Percentiles rank a stretch among this genome's conserved stretches.
phyloP scores from a whole-genome alignment of 2,888 invertebrate genomes.

The Hoplodrina blanda region DNA sequence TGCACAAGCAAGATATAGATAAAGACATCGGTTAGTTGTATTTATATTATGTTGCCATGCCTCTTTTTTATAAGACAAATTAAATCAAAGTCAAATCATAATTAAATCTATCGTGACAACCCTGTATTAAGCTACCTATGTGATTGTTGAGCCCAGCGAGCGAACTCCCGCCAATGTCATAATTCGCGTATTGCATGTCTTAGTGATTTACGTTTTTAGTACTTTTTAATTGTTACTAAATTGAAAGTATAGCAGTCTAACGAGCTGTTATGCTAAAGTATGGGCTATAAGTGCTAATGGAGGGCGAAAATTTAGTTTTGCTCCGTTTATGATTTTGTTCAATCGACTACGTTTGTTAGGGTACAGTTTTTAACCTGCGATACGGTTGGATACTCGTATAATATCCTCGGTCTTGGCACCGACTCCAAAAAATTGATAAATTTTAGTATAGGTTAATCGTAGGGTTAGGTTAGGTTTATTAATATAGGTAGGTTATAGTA shows the following conservation, averaged over 20 bases:
- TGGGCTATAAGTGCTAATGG: conserved; percentile 49
- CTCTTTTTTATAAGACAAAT: too few relatives aligned
- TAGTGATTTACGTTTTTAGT: conserved; percentile 60
- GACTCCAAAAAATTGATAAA: too few relatives aligned
- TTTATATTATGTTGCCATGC: too few relatives aligned
- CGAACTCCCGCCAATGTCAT: conserved; percentile 55
- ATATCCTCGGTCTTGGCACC: too few relatives aligned
- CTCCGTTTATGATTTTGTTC: neutral
- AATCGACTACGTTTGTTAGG: neutral
- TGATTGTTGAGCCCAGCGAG: conserved; percentile 53
- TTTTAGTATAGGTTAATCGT: too few relatives aligned
- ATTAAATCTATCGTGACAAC: conserved; percentile 10
- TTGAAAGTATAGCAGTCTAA: conserved; percentile 50
- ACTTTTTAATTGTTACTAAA: conserved; percentile 64
- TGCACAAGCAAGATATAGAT: too few relatives aligned
- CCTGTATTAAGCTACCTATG: conserved; percentile 50
- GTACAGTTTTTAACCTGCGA: too few relatives aligned
- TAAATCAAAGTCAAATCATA: neutral
- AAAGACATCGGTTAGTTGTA: too few relatives aligned
- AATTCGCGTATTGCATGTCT: conserved; percentile 67
- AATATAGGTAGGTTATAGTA: too few relatives aligned
- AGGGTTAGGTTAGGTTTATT: too few relatives aligned
- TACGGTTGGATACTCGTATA: too few relatives aligned
- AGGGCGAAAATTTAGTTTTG: conserved; percentile 19
- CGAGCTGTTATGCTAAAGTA: conserved; percentile 42